Evolutionary conservation across 2,888 invertebrate genomes (phyloP).

Genomic region (Caenorhabditis afra): DNA sequence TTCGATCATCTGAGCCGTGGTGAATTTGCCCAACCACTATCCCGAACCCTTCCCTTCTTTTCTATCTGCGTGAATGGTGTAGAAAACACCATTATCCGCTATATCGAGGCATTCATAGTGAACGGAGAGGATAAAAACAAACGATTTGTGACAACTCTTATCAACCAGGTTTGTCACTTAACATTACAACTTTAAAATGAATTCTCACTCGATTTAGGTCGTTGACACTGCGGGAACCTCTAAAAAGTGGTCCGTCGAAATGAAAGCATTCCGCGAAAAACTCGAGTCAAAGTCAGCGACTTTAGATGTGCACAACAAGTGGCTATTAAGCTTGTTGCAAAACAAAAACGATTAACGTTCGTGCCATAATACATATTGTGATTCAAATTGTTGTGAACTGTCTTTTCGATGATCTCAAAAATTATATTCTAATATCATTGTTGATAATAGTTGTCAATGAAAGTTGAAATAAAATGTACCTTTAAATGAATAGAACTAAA

Average conservation of each 20-base stretch:
- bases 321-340: constrained; percentile 25
- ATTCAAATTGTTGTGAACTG: constrained; percentile 12
- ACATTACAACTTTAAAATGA: too few species aligned
- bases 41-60: too few species aligned
- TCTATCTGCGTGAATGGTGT: too few species aligned
- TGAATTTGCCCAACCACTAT: not conserved
- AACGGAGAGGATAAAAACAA: too few species aligned
- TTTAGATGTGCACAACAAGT: constrained; percentile 16
- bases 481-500: too few species aligned
- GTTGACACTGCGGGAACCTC: constrained; percentile 44
- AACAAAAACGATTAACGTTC: constrained; percentile 11
- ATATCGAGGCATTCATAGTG: too few species aligned
- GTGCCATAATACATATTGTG: not conserved
- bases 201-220: constrained; percentile 9
- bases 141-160: too few species aligned
- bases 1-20: constrained; percentile 36
- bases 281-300: constrained; percentile 14
- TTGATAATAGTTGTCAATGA: too few species aligned
- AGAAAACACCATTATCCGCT: too few species aligned
- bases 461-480: too few species aligned
- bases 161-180: too few species aligned
- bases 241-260: constrained; percentile 38
- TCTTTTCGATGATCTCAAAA: constrained; percentile 24
- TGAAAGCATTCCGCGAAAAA: constrained; percentile 21
- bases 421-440: too few species aligned